Evolutionary conservation across 1,140 invertebrate genomes (phyloP), one percentile per base, ranked within the genome.

Genomic region (Trichonephila clavata): DNA sequence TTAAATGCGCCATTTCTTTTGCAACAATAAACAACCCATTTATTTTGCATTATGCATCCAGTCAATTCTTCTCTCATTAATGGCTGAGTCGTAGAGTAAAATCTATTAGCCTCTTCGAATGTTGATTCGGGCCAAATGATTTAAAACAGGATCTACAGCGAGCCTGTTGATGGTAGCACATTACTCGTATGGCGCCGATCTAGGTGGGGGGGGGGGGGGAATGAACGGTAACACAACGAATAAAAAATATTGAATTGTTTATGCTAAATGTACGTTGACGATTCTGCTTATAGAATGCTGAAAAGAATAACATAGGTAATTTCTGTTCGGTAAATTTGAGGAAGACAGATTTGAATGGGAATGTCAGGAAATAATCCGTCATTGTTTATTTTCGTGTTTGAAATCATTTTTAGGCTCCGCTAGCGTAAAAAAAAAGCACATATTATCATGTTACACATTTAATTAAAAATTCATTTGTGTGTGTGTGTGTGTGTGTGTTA

Each of bases 81-180:
- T 83, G 81, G 21, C 43, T 2, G 21, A 83, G 80, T 57, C 81
- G 1, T 43, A 57, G 71, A 27, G 43, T 83, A 57, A 83, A n/a
- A 83, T 83, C 43, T 83, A 83, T 83, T 83, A 83, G 81, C 27
- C 71, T 27, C 18, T 77, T 77, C 57, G 50, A 60, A 27, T 10
- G 32, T 59, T 24, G 43, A 84, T 59, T 84, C 83, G n/a, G 83
- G 57, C 21, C 83, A 84, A 59, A 84, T 84, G 83, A 59, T 27
- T 13, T 14, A 60, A 84, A 84, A 84, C 50, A 84, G 50, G 83
- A 84, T 59, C 50, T 59, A 27, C n/a, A 21, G 24, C n/a, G 21
- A 77, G 68, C 68, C 57, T 43, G 39, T 84, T 84, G 32, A 71
- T 71, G 68, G 68, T 71, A 71, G 68, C 68, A 71, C 68, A 32